Percentiles rank a stretch among this genome's conserved stretches.
Conservation (phyloP, 2,888 invertebrate species). For the Epinotia bilunana region DNA sequence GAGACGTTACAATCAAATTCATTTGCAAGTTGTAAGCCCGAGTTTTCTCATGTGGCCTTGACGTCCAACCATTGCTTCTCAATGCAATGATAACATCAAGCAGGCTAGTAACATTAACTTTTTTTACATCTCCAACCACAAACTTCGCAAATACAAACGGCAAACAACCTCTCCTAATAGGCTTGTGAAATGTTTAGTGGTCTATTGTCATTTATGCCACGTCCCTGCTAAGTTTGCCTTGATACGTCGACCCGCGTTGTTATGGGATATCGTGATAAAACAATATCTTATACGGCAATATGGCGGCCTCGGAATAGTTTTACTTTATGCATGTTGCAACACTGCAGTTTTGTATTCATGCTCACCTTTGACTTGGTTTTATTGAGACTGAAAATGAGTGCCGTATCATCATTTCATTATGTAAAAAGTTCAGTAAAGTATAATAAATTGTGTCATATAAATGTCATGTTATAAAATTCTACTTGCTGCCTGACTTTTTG, state of each 20-base stretch:
- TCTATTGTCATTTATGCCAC: constrained; percentile 32
- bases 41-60: no score
- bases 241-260: constrained; percentile 28
- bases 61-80: no score
- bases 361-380: constrained; percentile 4
- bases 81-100: not conserved
- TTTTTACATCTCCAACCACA: not conserved
- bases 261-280: constrained; percentile 38
- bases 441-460: no score
- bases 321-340: constrained; percentile 22
- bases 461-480: no score
- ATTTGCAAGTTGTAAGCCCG: no score
- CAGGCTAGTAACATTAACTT: constrained; percentile 5
- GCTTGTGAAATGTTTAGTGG: constrained; percentile 38
- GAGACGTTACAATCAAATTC: no score
- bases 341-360: constrained; percentile 17
- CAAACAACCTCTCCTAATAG: constrained; percentile 16
- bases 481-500: no score
- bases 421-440: no score
- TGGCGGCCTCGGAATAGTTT: constrained; percentile 25
- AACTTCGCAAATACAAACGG: constrained; percentile 8
- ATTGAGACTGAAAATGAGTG: not conserved
- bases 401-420: not conserved
- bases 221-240: constrained; percentile 34
- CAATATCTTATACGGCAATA: constrained; percentile 15